phyloP scores from a whole-genome alignment of 1,140 invertebrate species.

The Wiebesia pumilae region DNA sequence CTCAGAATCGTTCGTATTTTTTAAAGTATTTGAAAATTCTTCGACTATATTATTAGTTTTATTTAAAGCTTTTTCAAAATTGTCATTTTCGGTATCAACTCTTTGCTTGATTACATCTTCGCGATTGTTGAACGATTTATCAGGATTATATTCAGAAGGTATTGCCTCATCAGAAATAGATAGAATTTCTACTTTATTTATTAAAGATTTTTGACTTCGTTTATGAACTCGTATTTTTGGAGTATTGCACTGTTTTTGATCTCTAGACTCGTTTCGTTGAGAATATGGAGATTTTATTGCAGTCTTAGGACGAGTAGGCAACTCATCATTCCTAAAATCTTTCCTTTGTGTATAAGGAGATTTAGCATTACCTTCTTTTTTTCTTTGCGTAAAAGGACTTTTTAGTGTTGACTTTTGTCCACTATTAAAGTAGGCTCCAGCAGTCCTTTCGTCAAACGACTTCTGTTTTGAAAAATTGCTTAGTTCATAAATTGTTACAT shows the following conservation, averaged over 20 bases:
- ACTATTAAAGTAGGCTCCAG: conserved; percentile 53
- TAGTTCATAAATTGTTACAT: conserved; percentile 55
- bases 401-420: conserved; percentile 57
- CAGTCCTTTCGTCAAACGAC: conserved; percentile 65
- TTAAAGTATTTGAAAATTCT: not conserved
- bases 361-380: conserved; percentile 61
- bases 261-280: conserved; percentile 35
- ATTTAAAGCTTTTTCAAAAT: conserved; percentile 33
- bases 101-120: not conserved
- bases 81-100: conserved; percentile 23
- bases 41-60: not conserved
- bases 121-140: conserved; percentile 31
- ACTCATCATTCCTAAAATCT: conserved; percentile 56
- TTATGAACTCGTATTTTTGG: conserved; percentile 54
- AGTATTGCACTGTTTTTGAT: conserved; percentile 45
- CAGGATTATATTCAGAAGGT: conserved; percentile 50
- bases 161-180: conserved; percentile 47
- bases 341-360: conserved; percentile 57
- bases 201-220: conserved; percentile 39
- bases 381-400: conserved; percentile 61
- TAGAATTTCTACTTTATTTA: conserved; percentile 3
- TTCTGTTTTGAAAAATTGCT: conserved; percentile 59
- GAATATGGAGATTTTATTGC: conserved; percentile 47
- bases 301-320: conserved; percentile 53
- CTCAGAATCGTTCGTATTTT: not conserved